These are phyloP conservation scores for Pyrochroa serraticornis DNA, from an alignment of 2,888 invertebrate genomes.

Conservation along the genomic window DNA sequence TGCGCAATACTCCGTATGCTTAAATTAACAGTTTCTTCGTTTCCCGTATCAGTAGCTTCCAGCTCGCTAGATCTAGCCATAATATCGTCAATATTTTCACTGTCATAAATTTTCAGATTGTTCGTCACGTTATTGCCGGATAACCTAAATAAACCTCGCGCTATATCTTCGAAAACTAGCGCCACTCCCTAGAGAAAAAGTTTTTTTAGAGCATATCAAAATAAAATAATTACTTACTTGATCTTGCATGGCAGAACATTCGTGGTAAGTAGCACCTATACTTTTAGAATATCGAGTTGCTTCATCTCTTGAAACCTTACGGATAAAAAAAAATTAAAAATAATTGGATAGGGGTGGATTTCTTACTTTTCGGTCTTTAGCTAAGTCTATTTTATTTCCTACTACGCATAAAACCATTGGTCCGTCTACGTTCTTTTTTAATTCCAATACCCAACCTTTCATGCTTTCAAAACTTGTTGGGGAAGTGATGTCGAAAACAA, in stretches of 20 bases:
- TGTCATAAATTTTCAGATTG: conserved; percentile 66
- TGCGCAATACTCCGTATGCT: conserved; percentile 71
- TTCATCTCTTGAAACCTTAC: conserved; percentile 64
- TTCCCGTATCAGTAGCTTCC: conserved; percentile 66
- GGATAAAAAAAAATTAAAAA: conserved; percentile 20
- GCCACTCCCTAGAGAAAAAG: conserved; percentile 67
- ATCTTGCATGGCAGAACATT: conserved; percentile 81
- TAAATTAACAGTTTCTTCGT: conserved; percentile 69
- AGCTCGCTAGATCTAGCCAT: conserved; percentile 64
- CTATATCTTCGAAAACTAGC: conserved; percentile 73
- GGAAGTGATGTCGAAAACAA: conserved; percentile 86
- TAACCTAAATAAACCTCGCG: conserved; percentile 66
- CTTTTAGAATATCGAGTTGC: conserved; percentile 77
- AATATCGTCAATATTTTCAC: conserved; percentile 52
- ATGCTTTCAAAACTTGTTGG: conserved; percentile 76
- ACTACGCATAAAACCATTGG: conserved; percentile 80
- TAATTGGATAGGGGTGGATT: background rate
- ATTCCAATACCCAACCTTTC: conserved; percentile 84
- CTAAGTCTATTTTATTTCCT: conserved; percentile 85
- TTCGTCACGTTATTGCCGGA: conserved; percentile 57
- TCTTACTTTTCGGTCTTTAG: conserved; percentile 65
- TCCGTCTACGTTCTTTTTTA: conserved; percentile 78
- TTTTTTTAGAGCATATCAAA: background rate
- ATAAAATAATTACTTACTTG: conserved; percentile 58
- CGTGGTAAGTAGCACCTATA: conserved; percentile 84